These are phyloP conservation scores for Atta cephalotes DNA, from an alignment of 1,140 invertebrate genomes.

Conservation along the genomic window DNA sequence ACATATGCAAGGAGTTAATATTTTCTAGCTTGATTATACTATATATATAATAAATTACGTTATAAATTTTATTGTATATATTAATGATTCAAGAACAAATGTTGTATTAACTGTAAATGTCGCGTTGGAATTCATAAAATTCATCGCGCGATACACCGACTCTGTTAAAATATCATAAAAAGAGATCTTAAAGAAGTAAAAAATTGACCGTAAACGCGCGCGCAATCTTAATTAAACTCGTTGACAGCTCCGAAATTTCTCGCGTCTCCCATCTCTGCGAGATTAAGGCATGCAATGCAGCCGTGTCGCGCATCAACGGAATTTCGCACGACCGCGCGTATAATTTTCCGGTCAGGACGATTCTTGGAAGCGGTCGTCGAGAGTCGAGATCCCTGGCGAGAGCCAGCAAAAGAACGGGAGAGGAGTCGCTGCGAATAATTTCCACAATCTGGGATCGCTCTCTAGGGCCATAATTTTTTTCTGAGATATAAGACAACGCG, in stretches of 20 bases:
- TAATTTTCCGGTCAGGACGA: conserved; percentile 38
- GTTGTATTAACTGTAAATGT: neutral
- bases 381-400: conserved; percentile 26
- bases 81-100: neutral
- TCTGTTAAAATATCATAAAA: neutral
- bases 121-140: neutral
- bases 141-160: neutral
- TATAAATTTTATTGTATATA: neutral
- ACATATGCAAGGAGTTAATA: neutral
- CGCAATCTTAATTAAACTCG: conserved; percentile 15
- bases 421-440: conserved; percentile 72
- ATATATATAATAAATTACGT: too few relatives aligned
- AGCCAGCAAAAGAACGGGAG: conserved; percentile 40
- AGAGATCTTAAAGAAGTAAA: neutral
- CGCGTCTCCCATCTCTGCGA: neutral
- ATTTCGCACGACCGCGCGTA: conserved; percentile 42
- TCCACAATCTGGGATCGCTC: conserved; percentile 73
- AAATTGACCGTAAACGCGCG: neutral
- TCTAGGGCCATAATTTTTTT: conserved; percentile 71
- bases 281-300: conserved; percentile 25
- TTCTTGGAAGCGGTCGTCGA: conserved; percentile 58
- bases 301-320: conserved; percentile 14
- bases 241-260: conserved; percentile 26
- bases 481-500: conserved; percentile 58
- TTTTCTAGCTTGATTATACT: neutral